phyloP scores from a whole-genome alignment of 2,797 vertebrate genomes.

The Sylvia borin region DNA sequence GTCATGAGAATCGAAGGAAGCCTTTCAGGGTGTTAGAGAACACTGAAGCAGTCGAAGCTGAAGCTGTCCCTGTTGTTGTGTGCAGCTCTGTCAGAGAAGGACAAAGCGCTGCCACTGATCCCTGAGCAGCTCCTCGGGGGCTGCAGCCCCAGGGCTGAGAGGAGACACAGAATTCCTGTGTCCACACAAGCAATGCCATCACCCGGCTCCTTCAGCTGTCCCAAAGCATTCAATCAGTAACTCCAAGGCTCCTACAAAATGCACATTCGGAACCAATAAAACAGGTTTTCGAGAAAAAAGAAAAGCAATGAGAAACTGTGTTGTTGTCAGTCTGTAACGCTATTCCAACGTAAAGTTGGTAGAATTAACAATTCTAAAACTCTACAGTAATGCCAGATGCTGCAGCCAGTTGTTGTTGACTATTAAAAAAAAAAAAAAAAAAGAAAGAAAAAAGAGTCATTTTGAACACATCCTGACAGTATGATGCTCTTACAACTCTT shows the following conservation, averaged over 20 bases:
- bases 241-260: neutral
- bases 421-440: neutral
- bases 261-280: neutral
- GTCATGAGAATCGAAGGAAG: neutral
- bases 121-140: neutral
- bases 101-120: accelerated
- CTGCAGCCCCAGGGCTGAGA: neutral
- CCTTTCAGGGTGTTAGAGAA: neutral
- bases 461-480: constrained; percentile 18
- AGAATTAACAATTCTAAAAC: constrained; percentile 56
- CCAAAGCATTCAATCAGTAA: neutral
- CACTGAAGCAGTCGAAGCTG: neutral
- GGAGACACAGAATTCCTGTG: neutral
- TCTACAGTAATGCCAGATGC: constrained; percentile 35
- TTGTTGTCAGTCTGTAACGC: neutral
- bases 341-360: neutral
- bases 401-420: constrained; percentile 27
- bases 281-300: neutral
- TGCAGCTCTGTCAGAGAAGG: neutral
- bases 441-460: neutral
- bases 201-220: neutral
- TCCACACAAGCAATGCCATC: neutral
- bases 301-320: neutral
- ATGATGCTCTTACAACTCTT: neutral
- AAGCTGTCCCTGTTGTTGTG: accelerated